Evolutionary conservation across 1,140 invertebrate species (phyloP).

Genomic region (Maniola jurtina): DNA sequence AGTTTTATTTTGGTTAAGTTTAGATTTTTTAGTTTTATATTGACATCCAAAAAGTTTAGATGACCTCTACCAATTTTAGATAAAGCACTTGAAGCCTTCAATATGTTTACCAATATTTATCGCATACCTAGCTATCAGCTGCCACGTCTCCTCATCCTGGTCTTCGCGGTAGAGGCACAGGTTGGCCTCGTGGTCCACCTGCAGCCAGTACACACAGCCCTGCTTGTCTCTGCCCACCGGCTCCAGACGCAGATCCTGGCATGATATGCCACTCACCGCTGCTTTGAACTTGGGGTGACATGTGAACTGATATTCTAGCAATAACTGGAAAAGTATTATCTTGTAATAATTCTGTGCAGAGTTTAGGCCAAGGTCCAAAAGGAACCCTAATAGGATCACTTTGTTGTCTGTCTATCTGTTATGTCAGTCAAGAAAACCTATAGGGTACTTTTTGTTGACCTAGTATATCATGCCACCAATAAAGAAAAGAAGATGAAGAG

Average conservation of each 20-base stretch:
- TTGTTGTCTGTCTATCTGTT: too few species aligned
- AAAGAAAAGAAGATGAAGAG: too few species aligned
- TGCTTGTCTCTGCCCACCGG: slow-evolving; percentile 94
- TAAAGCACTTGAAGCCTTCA: too few species aligned
- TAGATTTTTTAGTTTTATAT: too few species aligned
- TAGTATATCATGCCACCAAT: too few species aligned
- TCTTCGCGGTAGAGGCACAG: slow-evolving; percentile 96
- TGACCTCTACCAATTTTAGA: too few species aligned
- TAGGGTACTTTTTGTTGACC: too few species aligned
- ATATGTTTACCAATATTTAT: not conserved
- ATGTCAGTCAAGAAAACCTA: too few species aligned
- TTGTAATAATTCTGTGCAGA: not conserved
- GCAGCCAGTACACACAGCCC: slow-evolving; percentile 95
- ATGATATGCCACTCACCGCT: slow-evolving; percentile 90
- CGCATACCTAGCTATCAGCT: slow-evolving; percentile 90
- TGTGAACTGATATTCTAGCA: slow-evolving; percentile 97
- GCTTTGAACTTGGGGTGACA: slow-evolving; percentile 95
- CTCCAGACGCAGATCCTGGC: slow-evolving; percentile 88
- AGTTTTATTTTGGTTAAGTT: too few species aligned
- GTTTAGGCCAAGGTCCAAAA: too few species aligned
- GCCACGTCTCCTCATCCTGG: slow-evolving; percentile 97
- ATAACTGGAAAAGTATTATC: slow-evolving; percentile 80
- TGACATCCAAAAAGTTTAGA: too few species aligned
- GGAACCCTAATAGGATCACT: too few species aligned
- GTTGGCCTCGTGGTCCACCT: slow-evolving; percentile 93